Conservation (phyloP, 2,113 vertebrate genomes). For the Kryptolebias marmoratus region DNA sequence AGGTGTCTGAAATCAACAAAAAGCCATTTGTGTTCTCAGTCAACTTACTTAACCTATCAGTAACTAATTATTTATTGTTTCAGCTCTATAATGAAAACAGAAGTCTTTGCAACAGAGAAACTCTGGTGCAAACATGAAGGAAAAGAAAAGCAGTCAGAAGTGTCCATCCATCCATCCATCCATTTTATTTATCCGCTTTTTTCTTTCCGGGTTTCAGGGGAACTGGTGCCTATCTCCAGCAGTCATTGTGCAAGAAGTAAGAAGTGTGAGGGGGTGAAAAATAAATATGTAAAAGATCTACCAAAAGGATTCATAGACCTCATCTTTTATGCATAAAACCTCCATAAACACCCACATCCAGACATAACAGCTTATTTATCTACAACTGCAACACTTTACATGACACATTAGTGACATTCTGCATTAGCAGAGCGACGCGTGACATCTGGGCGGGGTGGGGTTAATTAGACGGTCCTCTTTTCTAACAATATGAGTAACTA, state of each 20-base stretch:
- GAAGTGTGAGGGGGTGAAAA: slow-evolving; percentile 3
- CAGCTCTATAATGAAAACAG: background rate
- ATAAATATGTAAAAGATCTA: slow-evolving; percentile 6
- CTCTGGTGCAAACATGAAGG: no score
- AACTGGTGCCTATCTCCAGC: no score
- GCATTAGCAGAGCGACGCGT: slow-evolving; percentile 1
- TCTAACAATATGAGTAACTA: slow-evolving; percentile 27
- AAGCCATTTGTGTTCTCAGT: no score
- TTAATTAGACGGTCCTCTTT: slow-evolving; percentile 25
- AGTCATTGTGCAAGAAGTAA: no score
- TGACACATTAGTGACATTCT: slow-evolving; percentile 12
- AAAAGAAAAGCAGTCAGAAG: no score
- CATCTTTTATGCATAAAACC: slow-evolving; percentile 1
- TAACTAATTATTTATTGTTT: background rate
- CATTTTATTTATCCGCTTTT: no score
- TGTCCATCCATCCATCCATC: no score
- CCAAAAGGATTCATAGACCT: slow-evolving; percentile 10
- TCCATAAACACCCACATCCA: background rate
- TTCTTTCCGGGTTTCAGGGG: no score
- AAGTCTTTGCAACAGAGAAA: background rate
- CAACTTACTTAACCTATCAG: no score
- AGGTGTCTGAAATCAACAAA: background rate
- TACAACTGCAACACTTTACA: slow-evolving; percentile 7
- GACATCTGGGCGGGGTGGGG: slow-evolving; percentile 30
- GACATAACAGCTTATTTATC: background rate